Evolutionary conservation across 2,888 invertebrate species (phyloP).

Genomic region (Cantharis nigra): DNA sequence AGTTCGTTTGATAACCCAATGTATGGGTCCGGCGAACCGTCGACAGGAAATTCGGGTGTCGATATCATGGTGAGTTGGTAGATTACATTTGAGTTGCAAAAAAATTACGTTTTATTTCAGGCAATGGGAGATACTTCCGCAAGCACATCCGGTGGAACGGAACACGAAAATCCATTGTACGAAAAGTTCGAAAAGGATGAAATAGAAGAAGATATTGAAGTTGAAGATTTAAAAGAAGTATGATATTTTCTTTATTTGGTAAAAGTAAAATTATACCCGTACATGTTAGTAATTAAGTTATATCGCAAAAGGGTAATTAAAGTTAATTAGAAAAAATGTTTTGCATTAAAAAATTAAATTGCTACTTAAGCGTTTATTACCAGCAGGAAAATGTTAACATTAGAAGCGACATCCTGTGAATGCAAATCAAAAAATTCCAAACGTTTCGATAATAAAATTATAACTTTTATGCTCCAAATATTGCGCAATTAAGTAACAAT

Average conservation of each 20-base stretch:
- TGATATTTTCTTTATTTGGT: not conserved
- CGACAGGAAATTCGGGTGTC: constrained; percentile 2
- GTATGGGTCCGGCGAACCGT: constrained; percentile 33
- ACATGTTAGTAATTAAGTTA: not conserved
- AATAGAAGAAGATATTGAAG: not conserved
- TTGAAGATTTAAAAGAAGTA: not conserved
- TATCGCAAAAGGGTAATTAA: not conserved
- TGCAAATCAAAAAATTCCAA: not conserved
- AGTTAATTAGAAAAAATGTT: not conserved
- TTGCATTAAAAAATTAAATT: not conserved
- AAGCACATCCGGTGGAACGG: not conserved
- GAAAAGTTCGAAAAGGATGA: not conserved
- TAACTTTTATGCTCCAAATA: not conserved
- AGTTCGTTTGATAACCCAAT: constrained; percentile 47
- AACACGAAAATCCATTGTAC: not conserved
- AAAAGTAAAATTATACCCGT: not conserved
- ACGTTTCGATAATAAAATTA: not conserved
- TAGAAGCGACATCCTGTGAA: not conserved
- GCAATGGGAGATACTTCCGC: not conserved
- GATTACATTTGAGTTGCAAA: too few species aligned
- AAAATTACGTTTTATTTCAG: not conserved
- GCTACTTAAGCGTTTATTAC: not conserved
- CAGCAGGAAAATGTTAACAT: not conserved
- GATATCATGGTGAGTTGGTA: constrained; percentile 2
- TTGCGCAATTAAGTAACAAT: not conserved